A percentile compares a stretch with the other conserved stretches of the same genome.
Evolutionary conservation across 2,113 vertebrate genomes (phyloP).

Genomic region (Callorhinus ursinus): DNA sequence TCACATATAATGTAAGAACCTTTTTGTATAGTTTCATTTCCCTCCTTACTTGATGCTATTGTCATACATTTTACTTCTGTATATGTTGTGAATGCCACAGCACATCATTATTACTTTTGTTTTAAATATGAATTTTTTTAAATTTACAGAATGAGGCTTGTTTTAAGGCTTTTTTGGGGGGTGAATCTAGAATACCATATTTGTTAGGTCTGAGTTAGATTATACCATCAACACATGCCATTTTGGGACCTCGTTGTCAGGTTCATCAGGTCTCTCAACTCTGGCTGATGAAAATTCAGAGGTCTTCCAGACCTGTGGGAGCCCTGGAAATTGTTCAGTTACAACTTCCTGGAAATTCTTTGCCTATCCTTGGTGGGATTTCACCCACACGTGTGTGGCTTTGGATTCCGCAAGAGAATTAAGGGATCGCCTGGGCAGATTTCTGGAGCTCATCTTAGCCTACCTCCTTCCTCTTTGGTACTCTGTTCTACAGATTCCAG

Average conservation of each 20-base stretch:
- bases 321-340: background rate
- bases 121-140: conserved; percentile 9
- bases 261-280: background rate
- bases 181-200: background rate
- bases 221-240: background rate
- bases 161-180: background rate
- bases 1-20: background rate
- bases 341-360: background rate
- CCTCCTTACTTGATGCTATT: background rate
- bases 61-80: conserved; percentile 18
- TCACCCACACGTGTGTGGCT: background rate
- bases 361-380: background rate
- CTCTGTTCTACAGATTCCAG: background rate
- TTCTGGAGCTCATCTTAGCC: background rate
- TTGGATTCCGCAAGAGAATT: conserved; percentile 35
- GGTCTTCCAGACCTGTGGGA: background rate
- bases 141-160: background rate
- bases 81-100: background rate
- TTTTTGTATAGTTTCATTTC: background rate
- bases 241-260: background rate
- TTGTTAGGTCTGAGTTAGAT: background rate
- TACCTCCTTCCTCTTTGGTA: background rate
- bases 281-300: background rate
- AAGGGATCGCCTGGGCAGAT: background rate
- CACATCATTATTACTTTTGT: background rate